Conservation (phyloP, 2,888 invertebrate species). For the Alitta virens region DNA sequence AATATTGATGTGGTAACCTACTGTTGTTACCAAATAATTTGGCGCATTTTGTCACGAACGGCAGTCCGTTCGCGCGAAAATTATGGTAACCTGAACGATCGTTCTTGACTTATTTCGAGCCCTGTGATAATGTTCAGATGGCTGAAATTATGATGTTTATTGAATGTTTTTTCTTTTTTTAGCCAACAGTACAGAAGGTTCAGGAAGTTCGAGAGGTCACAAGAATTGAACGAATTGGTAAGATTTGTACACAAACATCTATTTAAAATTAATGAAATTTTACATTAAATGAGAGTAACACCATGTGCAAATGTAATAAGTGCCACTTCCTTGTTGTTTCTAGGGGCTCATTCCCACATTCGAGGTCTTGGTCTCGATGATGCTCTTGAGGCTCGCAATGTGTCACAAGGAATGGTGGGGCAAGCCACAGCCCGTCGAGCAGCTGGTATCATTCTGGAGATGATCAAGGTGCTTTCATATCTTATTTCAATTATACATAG, state of each 20-base stretch:
- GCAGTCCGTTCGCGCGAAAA: too few species aligned
- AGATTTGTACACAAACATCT: conserved; percentile 1
- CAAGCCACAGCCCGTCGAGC: conserved; percentile 84
- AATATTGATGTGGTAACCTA: too few species aligned
- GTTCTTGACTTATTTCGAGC: too few species aligned
- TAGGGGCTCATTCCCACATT: conserved; percentile 95
- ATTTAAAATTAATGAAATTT: not conserved
- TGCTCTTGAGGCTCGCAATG: conserved; percentile 83
- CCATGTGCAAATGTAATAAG: too few species aligned
- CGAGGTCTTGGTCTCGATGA: conserved; percentile 94
- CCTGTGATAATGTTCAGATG: too few species aligned
- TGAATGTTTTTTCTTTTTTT: conserved; percentile 10
- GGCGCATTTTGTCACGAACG: too few species aligned
- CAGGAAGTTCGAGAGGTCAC: conserved; percentile 35
- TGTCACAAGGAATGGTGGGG: conserved; percentile 96
- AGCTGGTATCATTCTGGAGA: conserved; percentile 91
- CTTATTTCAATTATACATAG: not conserved
- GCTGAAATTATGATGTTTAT: too few species aligned
- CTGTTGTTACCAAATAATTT: too few species aligned
- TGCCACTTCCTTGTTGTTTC: too few species aligned
- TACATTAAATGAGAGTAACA: too few species aligned
- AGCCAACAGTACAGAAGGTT: conserved; percentile 32
- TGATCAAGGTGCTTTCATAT: conserved; percentile 71
- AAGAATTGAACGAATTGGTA: conserved; percentile 35
- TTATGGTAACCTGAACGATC: too few species aligned